Percentiles rank a stretch among this genome's conserved stretches.
These are phyloP conservation scores for Hypotaenidia philippensis DNA, from an alignment of 2,797 vertebrate genomes.

Conservation along the genomic window DNA sequence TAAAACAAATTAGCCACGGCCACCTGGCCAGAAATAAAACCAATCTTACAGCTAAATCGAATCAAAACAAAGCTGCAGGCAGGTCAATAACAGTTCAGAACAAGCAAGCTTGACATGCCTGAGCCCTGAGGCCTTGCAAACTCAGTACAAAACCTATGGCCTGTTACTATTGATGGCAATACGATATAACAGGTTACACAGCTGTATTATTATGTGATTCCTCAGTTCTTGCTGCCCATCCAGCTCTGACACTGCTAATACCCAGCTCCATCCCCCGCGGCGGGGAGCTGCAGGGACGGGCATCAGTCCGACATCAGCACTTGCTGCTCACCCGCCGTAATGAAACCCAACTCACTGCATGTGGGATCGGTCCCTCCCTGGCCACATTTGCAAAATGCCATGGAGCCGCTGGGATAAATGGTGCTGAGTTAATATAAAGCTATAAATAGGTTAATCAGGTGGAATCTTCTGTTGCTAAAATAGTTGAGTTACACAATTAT, in stretches of 20 bases:
- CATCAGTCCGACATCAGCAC: not conserved
- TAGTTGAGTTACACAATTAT: not conserved
- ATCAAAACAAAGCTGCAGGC: not conserved
- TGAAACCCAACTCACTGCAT: not conserved
- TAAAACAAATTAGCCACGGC: not conserved
- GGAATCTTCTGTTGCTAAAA: slow-evolving; percentile 16
- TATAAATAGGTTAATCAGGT: slow-evolving; percentile 50
- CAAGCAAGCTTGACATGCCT: not conserved
- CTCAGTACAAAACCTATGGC: not conserved
- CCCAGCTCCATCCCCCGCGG: not conserved
- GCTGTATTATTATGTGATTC: not conserved
- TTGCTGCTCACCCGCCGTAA: not conserved
- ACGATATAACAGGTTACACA: not conserved
- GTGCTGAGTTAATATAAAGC: slow-evolving; percentile 3
- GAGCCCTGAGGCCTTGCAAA: not conserved
- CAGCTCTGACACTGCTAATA: not conserved
- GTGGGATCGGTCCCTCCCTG: not conserved
- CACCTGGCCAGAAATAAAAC: not conserved
- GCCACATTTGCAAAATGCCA: not conserved
- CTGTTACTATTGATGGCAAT: not conserved
- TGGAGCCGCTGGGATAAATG: not conserved
- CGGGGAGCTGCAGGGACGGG: not conserved
- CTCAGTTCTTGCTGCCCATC: not conserved
- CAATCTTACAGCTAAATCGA: not conserved
- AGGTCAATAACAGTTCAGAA: not conserved